Evolutionary conservation across 2,797 vertebrate species (phyloP).

Genomic region (Channallabes apus): DNA sequence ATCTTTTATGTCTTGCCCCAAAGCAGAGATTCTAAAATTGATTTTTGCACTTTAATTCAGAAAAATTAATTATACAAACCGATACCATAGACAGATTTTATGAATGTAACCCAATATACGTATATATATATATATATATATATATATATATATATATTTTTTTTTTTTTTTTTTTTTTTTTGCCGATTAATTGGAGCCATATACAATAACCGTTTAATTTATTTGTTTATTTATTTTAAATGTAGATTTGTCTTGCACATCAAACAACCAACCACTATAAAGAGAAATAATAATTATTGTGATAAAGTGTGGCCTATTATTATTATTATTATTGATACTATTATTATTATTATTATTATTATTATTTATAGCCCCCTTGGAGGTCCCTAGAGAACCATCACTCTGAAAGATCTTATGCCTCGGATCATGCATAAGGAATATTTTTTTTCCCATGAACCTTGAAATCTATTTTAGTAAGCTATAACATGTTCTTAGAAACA

Average conservation of each 20-base stretch:
- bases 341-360: neutral
- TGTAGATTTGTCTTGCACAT: neutral
- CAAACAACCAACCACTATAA: neutral
- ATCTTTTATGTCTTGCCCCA: slow-evolving; percentile 24
- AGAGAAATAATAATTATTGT: neutral
- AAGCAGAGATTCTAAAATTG: neutral
- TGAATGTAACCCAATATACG: neutral
- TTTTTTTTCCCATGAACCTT: neutral
- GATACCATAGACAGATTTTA: neutral
- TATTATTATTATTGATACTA: neutral
- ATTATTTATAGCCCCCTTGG: neutral
- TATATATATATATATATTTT: no score
- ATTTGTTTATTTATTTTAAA: neutral
- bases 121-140: no score
- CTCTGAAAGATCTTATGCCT: neutral
- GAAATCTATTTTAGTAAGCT: no score
- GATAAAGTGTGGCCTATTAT: neutral
- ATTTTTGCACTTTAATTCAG: neutral
- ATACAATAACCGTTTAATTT: neutral
- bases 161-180: neutral
- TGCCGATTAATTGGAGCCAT: neutral
- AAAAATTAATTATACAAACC: neutral
- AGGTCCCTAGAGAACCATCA: neutral
- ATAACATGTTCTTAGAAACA: neutral
- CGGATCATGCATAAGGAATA: neutral